Evolutionary conservation across 23 tunicate genomes (phyloP), one percentile per base, ranked within the genome.

Genomic region (Trididemnum nubilum): DNA sequence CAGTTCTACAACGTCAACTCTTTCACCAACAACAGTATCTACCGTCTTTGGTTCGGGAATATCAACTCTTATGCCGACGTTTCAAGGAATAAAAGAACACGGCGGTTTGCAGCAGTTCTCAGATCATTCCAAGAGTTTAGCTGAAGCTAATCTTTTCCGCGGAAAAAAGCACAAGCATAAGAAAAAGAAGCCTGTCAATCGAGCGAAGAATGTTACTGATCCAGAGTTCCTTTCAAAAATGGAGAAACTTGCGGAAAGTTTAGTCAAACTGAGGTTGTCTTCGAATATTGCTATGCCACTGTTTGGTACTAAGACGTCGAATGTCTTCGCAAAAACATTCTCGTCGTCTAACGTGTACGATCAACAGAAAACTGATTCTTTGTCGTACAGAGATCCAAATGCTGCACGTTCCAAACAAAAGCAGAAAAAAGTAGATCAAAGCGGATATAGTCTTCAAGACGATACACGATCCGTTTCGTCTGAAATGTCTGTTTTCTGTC

Each of bases 131-230:
- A 81, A 73, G 15, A 81, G 44, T 34, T 22, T 73, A 1, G 76
- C 37, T 15, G 88, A 72, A 52, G 33, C 37, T 18, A 51, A 61
- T 51, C 32, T 83, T 33, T 29, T 61, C 72, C 69, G 64, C 28
- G 40, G 34, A 15, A 87, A 88, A 65, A 93, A 93, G 54, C 93
- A 87, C 69, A 93, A 93, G 69, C 81, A 87, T 74, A 93, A 88
- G 31, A 87, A 80, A 80, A 92, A 87, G 79, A 93, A 87, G 73
- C 67, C 81, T 51, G 57, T 74, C 3, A 50, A 93, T 2, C 73
- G 84, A 58, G 70, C 93, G 0, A 87, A 88, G 65, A 86, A 76
- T 36, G 74, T 75, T 19, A 36, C 74, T 35, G 98, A 93, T 40
- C 98, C 98, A 0, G 85, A 87, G 28, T 93, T 93, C 51, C 67